Conservation (phyloP, 2,113 vertebrate species). For the Prunella fulvescens region DNA sequence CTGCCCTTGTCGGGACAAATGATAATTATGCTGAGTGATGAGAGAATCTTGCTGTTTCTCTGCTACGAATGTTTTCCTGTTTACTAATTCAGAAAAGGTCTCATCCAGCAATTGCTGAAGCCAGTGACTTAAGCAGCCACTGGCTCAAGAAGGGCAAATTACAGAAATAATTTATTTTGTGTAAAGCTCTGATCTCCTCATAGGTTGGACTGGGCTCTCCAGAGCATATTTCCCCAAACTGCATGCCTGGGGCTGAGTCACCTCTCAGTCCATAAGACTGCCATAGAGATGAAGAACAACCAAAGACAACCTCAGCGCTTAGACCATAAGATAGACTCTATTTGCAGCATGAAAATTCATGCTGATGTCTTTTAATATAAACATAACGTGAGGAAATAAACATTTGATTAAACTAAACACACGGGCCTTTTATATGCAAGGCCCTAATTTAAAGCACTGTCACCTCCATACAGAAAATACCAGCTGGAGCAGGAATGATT, state of each 20-base stretch:
- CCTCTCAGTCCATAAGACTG: background rate
- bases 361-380: conserved; percentile 43
- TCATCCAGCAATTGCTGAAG: background rate
- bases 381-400: conserved; percentile 27
- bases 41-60: conserved; percentile 24
- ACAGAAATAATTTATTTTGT: background rate
- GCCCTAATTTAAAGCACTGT: conserved; percentile 54
- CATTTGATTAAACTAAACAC: conserved; percentile 63
- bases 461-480: conserved; percentile 43
- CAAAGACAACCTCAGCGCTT: background rate
- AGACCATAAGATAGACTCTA: background rate
- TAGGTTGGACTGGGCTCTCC: background rate
- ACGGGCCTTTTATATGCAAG: conserved; percentile 17
- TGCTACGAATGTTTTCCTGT: conserved; percentile 7
- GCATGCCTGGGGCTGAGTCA: background rate
- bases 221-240: background rate
- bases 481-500: conserved; percentile 54
- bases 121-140: background rate
- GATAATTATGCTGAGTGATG: conserved; percentile 24
- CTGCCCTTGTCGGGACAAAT: conserved; percentile 38
- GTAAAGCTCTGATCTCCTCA: background rate
- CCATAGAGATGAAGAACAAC: background rate
- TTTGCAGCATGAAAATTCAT: conserved; percentile 28
- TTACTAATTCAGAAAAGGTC: conserved; percentile 38
- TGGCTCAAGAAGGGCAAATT: background rate